Conservation (phyloP, 2,888 invertebrate genomes). For the Rhorus exstirpatorius region DNA sequence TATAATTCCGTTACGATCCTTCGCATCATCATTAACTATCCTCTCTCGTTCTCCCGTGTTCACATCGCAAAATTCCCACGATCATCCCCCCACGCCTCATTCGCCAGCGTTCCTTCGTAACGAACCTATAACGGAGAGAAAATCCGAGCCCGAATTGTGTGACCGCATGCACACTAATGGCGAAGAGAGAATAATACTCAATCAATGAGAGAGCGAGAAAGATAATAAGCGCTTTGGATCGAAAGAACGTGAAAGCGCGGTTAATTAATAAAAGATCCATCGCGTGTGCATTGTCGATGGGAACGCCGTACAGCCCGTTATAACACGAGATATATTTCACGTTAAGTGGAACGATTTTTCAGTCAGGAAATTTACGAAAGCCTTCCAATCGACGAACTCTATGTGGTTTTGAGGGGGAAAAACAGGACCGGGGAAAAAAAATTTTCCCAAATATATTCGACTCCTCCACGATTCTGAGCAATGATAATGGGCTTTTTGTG, state of each 20-base stretch:
- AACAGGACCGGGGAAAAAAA: background rate
- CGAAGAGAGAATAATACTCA: slow-evolving; percentile 40
- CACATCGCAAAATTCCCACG: slow-evolving; percentile 50
- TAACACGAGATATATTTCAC: background rate
- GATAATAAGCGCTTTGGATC: slow-evolving; percentile 51
- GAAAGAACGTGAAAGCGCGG: slow-evolving; percentile 52
- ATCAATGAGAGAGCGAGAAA: slow-evolving; percentile 38
- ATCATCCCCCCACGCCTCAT: slow-evolving; percentile 18
- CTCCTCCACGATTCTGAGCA: no score
- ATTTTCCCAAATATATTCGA: no score
- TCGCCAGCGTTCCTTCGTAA: slow-evolving; percentile 15
- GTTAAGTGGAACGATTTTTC: background rate
- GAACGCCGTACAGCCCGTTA: background rate
- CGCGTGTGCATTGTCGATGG: slow-evolving; percentile 45
- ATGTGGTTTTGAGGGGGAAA: background rate
- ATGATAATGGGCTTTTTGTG: no score
- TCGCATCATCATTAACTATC: slow-evolving; percentile 53
- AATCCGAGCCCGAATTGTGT: slow-evolving; percentile 18
- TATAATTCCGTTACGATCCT: slow-evolving; percentile 53
- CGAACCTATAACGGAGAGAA: slow-evolving; percentile 2
- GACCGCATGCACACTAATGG: slow-evolving; percentile 1
- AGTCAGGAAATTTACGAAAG: background rate
- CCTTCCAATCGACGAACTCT: background rate
- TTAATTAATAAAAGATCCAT: slow-evolving; percentile 64
- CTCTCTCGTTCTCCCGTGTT: slow-evolving; percentile 21